A percentile compares a stretch with the other conserved stretches of the same genome.
Evolutionary conservation across 2,888 invertebrate genomes (phyloP).

Genomic region (Drosophila silvestris): DNA sequence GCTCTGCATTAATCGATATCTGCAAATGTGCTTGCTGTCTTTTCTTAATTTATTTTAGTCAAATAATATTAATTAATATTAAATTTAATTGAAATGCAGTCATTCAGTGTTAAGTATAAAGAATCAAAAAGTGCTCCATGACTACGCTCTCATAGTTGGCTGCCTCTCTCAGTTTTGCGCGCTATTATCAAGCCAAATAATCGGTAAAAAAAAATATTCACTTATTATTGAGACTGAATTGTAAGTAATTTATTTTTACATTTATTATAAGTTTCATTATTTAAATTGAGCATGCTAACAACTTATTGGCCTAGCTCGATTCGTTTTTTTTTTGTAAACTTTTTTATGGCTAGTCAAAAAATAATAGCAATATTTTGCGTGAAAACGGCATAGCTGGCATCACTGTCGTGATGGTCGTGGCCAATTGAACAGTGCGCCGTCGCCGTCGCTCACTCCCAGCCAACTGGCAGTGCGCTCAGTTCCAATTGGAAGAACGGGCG

Average conservation of each 20-base stretch:
- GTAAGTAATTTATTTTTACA: not conserved
- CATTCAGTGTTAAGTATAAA: not conserved
- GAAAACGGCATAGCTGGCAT: conserved; percentile 26
- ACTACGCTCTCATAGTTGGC: conserved; percentile 7
- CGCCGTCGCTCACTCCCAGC: conserved; percentile 58
- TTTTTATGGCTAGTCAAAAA: not conserved
- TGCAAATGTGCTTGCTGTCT: not conserved
- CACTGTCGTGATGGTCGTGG: conserved; percentile 40
- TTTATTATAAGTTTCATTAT: not conserved
- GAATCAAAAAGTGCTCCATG: conserved; percentile 1
- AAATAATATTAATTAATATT: not conserved
- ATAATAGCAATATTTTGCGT: conserved; percentile 21
- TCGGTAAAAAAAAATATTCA: not conserved
- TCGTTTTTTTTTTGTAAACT: not conserved
- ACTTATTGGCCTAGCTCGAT: not conserved
- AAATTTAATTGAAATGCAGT: not conserved
- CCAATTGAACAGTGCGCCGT: conserved; percentile 56
- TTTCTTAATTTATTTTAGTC: not conserved
- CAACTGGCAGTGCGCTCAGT: conserved; percentile 57
- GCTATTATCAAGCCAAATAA: conserved; percentile 12
- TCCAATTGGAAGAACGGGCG: conserved; percentile 73
- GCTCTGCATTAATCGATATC: conserved; percentile 36
- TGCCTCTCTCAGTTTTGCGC: conserved; percentile 31
- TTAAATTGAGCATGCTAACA: not conserved
- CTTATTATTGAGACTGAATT: not conserved